Conservation (phyloP, 2,113 vertebrate species). For the Tragelaphus strepsiceros region DNA sequence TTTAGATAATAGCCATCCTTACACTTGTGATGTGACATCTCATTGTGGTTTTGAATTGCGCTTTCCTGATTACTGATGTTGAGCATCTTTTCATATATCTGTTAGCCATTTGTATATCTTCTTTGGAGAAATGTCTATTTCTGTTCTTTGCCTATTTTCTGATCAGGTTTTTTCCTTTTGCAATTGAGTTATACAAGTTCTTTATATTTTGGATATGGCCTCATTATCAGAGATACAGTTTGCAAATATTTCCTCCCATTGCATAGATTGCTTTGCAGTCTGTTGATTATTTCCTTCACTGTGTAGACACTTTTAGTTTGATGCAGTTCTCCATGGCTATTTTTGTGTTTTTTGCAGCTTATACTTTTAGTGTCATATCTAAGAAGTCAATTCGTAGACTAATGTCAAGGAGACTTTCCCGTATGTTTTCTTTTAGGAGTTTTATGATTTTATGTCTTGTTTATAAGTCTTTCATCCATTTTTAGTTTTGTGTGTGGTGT, state of each 20-base stretch:
- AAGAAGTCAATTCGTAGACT: background rate
- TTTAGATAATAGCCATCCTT: background rate
- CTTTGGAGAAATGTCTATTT: background rate
- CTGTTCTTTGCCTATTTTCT: background rate
- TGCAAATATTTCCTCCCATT: background rate
- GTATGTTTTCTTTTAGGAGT: background rate
- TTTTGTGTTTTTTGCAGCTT: background rate
- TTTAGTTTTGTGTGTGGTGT: background rate
- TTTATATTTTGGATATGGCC: background rate
- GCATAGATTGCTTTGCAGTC: background rate
- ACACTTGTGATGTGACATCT: background rate
- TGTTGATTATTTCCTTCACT: background rate
- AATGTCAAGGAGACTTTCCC: background rate
- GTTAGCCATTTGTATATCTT: background rate
- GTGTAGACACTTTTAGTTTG: background rate
- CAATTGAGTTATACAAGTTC: background rate
- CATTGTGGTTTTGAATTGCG: background rate
- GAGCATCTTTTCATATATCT: background rate
- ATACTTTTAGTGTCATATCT: background rate
- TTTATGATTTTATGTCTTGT: background rate
- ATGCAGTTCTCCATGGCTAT: background rate
- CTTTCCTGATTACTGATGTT: background rate
- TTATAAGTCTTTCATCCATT: background rate
- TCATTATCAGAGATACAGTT: background rate
- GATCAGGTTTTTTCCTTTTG: background rate